Evolutionary conservation across 2,797 vertebrate species (phyloP), one percentile per base, ranked within the genome.

Genomic region (Oryzias dopingdopingensis): DNA sequence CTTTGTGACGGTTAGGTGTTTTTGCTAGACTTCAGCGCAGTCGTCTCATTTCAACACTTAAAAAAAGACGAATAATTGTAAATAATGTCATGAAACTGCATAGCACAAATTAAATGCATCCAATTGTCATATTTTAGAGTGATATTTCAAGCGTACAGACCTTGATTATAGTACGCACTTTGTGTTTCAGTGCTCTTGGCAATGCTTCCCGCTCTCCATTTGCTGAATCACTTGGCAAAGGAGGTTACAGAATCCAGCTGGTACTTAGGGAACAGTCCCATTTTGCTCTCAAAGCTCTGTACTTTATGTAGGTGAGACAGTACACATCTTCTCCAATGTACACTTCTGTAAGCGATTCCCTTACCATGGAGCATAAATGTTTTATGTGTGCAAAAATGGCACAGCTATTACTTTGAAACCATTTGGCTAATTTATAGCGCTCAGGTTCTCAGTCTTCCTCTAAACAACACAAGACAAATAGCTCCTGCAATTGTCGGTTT

Each of bases 151-250:
- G 66, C 26, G 67, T 29, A 42, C 53, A 62, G 72, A 64, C 24
- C 48, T 43, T 72, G 61, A 82, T 81, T 77, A 78, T 58, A 56
- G 55, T 23, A 20, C 52, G 37, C 42, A 54, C 48, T 69, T 76
- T 76, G 45, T 70, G 22, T 82, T 80, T 68, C 63, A 51, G 16
- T 51, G 73, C 63, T 67, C 69, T 81, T 87, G 81, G 84, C 81
- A 86, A 64, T 56, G 69, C 50, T 60, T 70, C 56, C 8, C 26
- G 74, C 15, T 54, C 74, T 65, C 70, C 73, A 82, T 86, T 86
- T 82, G 72, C 60, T 76, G 59, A 85, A 85, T 80, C 61, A 79
- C 67, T 76, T 78, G 65, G 70, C 52, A 37, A 74, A 75, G 59
- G 49, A 57, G 58, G 61, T 68, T 73, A 71, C 70, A 37, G 57